phyloP scores from a whole-genome alignment of 2,113 vertebrate species.

The Parotia lawesii region DNA sequence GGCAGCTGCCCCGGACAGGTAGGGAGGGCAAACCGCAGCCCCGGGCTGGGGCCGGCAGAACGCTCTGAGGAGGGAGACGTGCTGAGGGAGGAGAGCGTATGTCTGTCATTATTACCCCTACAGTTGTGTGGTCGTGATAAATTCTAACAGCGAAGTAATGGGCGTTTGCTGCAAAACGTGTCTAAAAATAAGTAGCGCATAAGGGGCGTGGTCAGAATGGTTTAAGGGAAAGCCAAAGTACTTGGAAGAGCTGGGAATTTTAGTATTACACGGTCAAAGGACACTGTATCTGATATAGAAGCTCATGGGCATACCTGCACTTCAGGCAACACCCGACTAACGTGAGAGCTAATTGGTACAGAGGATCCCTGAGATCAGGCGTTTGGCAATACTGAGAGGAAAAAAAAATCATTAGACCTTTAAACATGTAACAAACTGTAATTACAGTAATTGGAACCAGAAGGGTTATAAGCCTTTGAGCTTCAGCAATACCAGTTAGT shows the following conservation, averaged over 20 bases:
- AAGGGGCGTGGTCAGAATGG: background rate
- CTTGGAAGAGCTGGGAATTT: background rate
- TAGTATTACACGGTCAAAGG: background rate
- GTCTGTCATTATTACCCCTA: accelerated
- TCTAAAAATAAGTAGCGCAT: background rate
- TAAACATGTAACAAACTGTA: background rate
- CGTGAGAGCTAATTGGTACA: background rate
- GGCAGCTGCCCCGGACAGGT: background rate
- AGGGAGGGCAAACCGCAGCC: background rate
- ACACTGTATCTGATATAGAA: background rate
- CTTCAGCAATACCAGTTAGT: background rate
- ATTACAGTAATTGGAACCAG: background rate
- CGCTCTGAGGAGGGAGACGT: background rate
- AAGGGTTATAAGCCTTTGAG: background rate
- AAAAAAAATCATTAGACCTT: background rate
- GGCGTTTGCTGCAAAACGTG: background rate
- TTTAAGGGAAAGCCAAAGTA: background rate
- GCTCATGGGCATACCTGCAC: background rate
- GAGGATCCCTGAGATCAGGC: background rate
- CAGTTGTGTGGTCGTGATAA: background rate
- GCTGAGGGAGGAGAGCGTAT: background rate
- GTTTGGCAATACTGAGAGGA: background rate
- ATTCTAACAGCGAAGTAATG: background rate
- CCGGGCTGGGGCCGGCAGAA: background rate
- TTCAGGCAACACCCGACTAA: background rate